phyloP scores from a whole-genome alignment of 2,888 invertebrate genomes.

The Cataglyphis rosenhaueri region DNA sequence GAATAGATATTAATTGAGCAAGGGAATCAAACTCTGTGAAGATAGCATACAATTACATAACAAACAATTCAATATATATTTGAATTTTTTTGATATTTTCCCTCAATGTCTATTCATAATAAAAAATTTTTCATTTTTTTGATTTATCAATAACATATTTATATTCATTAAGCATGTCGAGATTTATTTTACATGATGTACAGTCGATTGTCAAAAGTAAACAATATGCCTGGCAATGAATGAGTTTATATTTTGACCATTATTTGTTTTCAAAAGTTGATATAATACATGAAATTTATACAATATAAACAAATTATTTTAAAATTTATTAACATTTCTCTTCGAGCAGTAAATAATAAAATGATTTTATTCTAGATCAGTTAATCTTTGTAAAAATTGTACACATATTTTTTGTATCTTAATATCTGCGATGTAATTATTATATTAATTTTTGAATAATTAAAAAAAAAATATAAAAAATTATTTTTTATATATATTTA shows the following conservation, averaged over 20 bases:
- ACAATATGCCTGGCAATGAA: not conserved
- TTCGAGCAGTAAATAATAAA: not conserved
- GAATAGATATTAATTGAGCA: slow-evolving; percentile 37
- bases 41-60: slow-evolving; percentile 35
- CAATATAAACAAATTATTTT: not conserved
- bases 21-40: slow-evolving; percentile 59
- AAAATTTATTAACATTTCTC: not conserved
- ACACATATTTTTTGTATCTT: not conserved
- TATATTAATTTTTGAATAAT: not conserved
- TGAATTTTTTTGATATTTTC: not conserved
- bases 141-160: not conserved
- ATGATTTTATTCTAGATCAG: not conserved
- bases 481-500: not conserved
- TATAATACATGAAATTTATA: too few species aligned
- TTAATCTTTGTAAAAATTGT: not conserved
- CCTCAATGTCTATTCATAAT: not conserved
- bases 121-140: not conserved
- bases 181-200: slow-evolving; percentile 17
- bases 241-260: not conserved
- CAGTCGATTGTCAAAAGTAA: not conserved
- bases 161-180: slow-evolving; percentile 15
- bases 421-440: not conserved
- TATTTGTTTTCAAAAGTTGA: not conserved
- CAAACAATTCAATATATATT: not conserved
- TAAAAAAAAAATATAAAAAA: not conserved